These are phyloP conservation scores for Pyxicephalus adspersus DNA, from an alignment of 2,113 vertebrate species.

Conservation along the genomic window DNA sequence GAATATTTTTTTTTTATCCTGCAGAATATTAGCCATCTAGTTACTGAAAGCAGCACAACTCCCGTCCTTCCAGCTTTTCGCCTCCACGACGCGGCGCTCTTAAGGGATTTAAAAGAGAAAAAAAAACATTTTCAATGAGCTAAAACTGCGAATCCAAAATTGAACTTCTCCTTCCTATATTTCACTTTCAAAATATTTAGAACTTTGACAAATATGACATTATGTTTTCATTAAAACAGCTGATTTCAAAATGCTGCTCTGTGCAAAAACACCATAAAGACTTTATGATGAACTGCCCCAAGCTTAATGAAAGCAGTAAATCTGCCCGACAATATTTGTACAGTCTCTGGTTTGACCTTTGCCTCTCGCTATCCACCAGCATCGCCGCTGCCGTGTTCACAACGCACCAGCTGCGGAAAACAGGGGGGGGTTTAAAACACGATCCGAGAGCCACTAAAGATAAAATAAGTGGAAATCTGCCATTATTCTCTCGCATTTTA, in stretches of 20 bases:
- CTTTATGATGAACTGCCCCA: slow-evolving; percentile 89
- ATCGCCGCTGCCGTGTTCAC: slow-evolving; percentile 73
- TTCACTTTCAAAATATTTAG: slow-evolving; percentile 88
- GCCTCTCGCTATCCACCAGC: slow-evolving; percentile 81
- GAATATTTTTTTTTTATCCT: slow-evolving; percentile 16
- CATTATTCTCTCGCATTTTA: slow-evolving; percentile 81
- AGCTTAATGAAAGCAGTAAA: slow-evolving; percentile 96
- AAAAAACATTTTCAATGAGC: slow-evolving; percentile 73
- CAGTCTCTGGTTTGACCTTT: slow-evolving; percentile 85
- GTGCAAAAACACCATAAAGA: slow-evolving; percentile 88
- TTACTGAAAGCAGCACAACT: slow-evolving; percentile 62
- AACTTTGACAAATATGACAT: slow-evolving; percentile 87
- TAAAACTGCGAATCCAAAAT: slow-evolving; percentile 81
- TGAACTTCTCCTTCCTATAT: slow-evolving; percentile 83
- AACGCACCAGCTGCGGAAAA: slow-evolving; percentile 73
- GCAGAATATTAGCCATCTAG: slow-evolving; percentile 65
- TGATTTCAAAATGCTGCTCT: slow-evolving; percentile 83
- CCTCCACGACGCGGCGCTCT: slow-evolving; percentile 72
- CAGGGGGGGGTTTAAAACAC: slow-evolving; percentile 74
- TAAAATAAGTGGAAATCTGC: slow-evolving; percentile 83
- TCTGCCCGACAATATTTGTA: slow-evolving; percentile 83
- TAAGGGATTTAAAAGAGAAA: slow-evolving; percentile 70
- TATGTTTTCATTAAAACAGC: slow-evolving; percentile 88
- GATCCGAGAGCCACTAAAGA: slow-evolving; percentile 83
- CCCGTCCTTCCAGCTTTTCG: slow-evolving; percentile 36